phyloP scores from a whole-genome alignment of 2,888 invertebrate species.

The Sclerodermus sp. region DNA sequence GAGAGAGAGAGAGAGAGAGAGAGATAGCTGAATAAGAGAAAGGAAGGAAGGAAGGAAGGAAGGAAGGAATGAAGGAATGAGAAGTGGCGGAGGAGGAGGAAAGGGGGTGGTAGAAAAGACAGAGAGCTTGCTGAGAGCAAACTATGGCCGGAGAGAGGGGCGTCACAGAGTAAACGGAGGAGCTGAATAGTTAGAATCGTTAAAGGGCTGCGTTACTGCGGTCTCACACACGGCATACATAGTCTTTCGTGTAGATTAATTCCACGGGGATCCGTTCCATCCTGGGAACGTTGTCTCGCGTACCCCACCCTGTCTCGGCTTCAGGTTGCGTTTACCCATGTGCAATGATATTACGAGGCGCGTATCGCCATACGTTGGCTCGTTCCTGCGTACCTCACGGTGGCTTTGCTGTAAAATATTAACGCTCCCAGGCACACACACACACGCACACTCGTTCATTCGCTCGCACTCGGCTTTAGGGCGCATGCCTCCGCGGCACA shows the following conservation, averaged over 20 bases:
- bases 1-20: no score
- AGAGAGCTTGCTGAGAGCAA: no score
- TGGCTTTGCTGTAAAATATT: constrained; percentile 25
- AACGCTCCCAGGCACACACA: constrained; percentile 6
- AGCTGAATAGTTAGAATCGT: constrained; percentile 14
- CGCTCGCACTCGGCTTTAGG: no score
- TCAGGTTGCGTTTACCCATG: constrained; percentile 5
- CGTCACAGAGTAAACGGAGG: no score
- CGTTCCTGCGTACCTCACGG: constrained; percentile 3
- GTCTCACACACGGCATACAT: constrained; percentile 4
- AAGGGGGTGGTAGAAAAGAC: no score
- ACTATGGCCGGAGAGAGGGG: no score
- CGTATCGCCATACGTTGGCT: constrained; percentile 2
- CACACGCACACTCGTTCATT: no score
- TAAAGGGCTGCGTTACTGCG: constrained; percentile 19
- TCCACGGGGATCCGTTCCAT: constrained; percentile 14
- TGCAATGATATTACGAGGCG: constrained; percentile 18
- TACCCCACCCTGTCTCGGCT: not conserved
- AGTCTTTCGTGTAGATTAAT: constrained; percentile 26
- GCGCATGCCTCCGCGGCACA: constrained; percentile 1
- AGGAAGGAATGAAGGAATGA: no score
- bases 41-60: no score
- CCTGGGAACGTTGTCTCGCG: constrained; percentile 9
- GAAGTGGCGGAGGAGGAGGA: no score
- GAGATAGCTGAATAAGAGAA: no score